Conservation (phyloP, 2,113 vertebrate species). For the Steatornis caripensis region DNA sequence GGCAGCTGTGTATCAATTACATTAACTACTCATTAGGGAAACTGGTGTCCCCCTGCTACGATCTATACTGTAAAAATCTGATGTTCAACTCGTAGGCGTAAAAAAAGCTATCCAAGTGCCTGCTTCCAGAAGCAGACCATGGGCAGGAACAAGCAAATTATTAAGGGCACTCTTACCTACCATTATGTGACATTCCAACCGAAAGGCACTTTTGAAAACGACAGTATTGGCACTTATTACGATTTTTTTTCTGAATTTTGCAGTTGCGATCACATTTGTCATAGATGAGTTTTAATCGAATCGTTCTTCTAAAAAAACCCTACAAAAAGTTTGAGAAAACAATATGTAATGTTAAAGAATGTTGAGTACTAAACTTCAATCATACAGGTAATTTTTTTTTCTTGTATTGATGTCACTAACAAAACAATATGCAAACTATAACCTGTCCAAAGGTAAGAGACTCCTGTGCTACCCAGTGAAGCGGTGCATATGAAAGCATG, state of each 20-base stretch:
- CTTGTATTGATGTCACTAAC: not conserved
- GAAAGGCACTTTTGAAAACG: constrained; percentile 99
- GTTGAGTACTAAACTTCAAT: not conserved
- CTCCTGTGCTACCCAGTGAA: not conserved
- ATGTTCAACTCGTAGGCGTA: not conserved
- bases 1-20: not conserved
- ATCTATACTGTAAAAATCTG: not conserved
- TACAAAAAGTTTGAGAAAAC: constrained; percentile 34
- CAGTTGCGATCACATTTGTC: constrained; percentile 91
- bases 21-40: not conserved
- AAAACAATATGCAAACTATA: not conserved
- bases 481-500: not conserved
- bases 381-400: not conserved
- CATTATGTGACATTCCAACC: constrained; percentile 98
- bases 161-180: constrained; percentile 76
- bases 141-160: not conserved
- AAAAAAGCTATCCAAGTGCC: not conserved
- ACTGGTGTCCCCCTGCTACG: accelerated
- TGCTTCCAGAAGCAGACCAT: not conserved
- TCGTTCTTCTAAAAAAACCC: constrained; percentile 94
- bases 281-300: constrained; percentile 91
- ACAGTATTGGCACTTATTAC: constrained; percentile 99
- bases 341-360: not conserved
- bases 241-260: constrained; percentile 98
- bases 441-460: not conserved